Evolutionary conservation across 2,888 invertebrate genomes (phyloP), one percentile per base, ranked within the genome.

Genomic region (Acleris holmiana): DNA sequence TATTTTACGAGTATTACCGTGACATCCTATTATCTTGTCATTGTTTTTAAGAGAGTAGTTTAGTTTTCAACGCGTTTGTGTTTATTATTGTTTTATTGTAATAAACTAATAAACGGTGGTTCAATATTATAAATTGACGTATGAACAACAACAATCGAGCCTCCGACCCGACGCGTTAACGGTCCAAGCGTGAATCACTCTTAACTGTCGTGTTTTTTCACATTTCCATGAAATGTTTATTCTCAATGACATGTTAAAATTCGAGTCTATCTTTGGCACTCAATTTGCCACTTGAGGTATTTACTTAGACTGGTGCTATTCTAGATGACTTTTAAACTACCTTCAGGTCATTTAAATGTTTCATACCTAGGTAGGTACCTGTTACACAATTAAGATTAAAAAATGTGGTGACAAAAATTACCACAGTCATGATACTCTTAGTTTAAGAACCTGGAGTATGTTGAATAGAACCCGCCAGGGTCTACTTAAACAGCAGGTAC

Each of bases 131-230:
- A 60, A 60, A 50, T 49, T 65, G 59, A 60, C 46, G 65, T 59
- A 49, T 29, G 61, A 72, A 69, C 67, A 68, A 73, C 71, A 71
- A 71, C 68, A 73, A 73, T 73, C 65, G 63, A 68, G 68, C 67
- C 54, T 62, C 51, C 66, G 76, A 78, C 76, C 70, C 76, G 73
- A 75, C 76, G 77, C 75, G 77, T 80, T 88, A 90, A 89, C 91
- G 91, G 91, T 89, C 76, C 72, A 79, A 83, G 83, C 77, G 85
- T 90, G 89, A 91, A 83, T 91, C 90, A 91, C 78, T 80, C 65
- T 49, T 89, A 91, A 91, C 91, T 90, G 91, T 91, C 82, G 68
- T 82, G 82, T 86, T 88, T 85, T 65, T 60, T 65, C 77, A 70
- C 83, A 78, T 84, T 86, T 84, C 83, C 81, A 76, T 71, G 76